Evolutionary conservation across 2,888 invertebrate species (phyloP).

Genomic region (Tridacna crocea): DNA sequence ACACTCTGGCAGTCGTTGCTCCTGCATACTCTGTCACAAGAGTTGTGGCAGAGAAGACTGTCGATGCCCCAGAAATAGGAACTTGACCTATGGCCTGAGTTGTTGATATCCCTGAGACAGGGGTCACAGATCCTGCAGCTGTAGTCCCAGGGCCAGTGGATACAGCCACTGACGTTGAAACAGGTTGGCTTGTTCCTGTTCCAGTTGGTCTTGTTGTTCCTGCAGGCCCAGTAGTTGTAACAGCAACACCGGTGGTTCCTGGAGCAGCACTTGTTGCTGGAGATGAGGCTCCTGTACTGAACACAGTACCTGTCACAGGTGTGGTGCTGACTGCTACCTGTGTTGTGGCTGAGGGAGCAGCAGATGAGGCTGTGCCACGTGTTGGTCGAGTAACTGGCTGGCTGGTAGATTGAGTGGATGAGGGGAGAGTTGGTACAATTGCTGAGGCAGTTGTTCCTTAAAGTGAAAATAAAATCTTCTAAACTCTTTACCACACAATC

Average conservation of each 20-base stretch:
- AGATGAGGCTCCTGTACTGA: background rate
- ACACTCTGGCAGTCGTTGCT: background rate
- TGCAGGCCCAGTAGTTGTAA: background rate
- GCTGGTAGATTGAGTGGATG: background rate
- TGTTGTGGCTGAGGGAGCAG: background rate
- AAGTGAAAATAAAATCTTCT: background rate
- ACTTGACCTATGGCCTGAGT: background rate
- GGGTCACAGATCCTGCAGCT: background rate
- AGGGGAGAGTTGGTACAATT: background rate
- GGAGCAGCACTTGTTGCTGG: constrained; percentile 6
- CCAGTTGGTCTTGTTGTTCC: constrained; percentile 10
- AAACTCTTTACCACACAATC: too few species aligned
- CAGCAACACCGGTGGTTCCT: background rate
- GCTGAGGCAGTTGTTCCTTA: constrained; percentile 5
- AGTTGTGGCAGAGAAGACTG: background rate
- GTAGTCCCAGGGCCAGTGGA: background rate
- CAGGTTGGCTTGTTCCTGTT: constrained; percentile 12
- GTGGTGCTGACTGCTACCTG: background rate
- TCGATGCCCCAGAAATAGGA: background rate
- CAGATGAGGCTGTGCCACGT: background rate
- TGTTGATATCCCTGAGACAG: constrained; percentile 1
- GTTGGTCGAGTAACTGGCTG: background rate
- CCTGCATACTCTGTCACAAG: constrained; percentile 6
- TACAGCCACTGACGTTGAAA: background rate
- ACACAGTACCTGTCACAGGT: constrained; percentile 3